A percentile compares a stretch with the other conserved stretches of the same genome.
Evolutionary conservation across 2,888 invertebrate genomes (phyloP).

Genomic region (Cryptosula pallasiana): DNA sequence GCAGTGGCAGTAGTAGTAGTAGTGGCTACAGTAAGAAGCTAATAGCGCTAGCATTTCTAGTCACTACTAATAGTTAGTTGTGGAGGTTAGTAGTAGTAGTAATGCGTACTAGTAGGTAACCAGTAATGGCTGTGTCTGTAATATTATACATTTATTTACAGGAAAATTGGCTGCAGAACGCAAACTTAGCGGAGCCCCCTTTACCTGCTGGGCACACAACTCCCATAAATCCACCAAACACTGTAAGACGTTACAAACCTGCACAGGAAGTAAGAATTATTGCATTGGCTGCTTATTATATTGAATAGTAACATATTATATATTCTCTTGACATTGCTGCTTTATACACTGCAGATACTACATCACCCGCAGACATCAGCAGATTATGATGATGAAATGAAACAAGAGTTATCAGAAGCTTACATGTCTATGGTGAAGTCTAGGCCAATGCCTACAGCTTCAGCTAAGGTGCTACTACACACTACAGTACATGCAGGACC

Average conservation of each 20-base stretch:
- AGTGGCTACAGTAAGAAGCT: no score
- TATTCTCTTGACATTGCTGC: no score
- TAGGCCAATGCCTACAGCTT: constrained; percentile 15
- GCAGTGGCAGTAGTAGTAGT: no score
- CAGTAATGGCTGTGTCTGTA: no score
- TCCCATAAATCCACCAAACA: not conserved
- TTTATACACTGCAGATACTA: not conserved
- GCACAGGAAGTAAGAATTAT: no score
- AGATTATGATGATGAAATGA: not conserved
- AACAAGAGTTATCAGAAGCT: not conserved
- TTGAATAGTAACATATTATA: no score
- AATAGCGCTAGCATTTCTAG: no score
- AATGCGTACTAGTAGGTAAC: no score
- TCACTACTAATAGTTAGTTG: no score
- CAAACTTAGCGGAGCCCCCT: not conserved
- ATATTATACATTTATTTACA: no score
- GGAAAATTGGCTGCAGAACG: not conserved
- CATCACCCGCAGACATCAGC: not conserved
- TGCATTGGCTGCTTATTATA: no score
- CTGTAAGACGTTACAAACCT: not conserved
- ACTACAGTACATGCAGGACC: constrained; percentile 17
- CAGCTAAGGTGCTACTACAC: constrained; percentile 3
- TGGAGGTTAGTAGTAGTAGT: no score
- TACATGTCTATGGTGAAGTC: not conserved
- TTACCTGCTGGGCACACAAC: constrained; percentile 19